Percentiles rank a stretch among this genome's conserved stretches.
Evolutionary conservation across 1,140 invertebrate genomes (phyloP).

Genomic region (Neoseiulus cucumeris): DNA sequence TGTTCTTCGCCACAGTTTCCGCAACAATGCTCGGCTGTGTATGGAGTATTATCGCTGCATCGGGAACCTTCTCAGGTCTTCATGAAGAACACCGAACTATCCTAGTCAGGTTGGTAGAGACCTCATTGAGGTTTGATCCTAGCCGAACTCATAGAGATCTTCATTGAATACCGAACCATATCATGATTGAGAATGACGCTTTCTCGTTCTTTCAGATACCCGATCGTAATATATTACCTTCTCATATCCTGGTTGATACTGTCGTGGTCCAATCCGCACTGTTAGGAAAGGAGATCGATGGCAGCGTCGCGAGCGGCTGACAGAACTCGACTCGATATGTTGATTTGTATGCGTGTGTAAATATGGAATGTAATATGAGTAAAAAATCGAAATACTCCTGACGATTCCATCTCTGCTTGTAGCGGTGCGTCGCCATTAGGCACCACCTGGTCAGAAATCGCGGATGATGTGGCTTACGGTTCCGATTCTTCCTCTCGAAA

Average conservation of each 20-base stretch:
- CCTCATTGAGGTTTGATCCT: neutral
- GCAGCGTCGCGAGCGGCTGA: neutral
- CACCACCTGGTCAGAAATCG: no score
- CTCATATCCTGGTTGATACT: conserved; percentile 5
- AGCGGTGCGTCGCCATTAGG: no score
- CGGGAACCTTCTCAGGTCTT: neutral
- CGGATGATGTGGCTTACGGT: no score
- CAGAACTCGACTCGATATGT: no score
- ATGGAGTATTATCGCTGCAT: neutral
- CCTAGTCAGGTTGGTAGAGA: neutral
- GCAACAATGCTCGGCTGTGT: neutral
- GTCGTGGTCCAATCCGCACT: conserved; percentile 2
- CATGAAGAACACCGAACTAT: neutral
- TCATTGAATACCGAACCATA: neutral
- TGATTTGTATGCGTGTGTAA: no score
- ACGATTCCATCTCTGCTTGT: no score
- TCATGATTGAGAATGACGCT: neutral
- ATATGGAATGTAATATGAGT: no score
- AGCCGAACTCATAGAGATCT: neutral
- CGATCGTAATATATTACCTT: neutral
- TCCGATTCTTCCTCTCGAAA: no score
- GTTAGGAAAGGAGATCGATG: neutral
- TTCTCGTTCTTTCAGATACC: neutral
- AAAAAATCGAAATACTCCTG: no score
- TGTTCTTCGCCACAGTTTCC: neutral